Evolutionary conservation across 2,888 invertebrate genomes (phyloP), one percentile per base, ranked within the genome.

Genomic region (Xylocampa areola): DNA sequence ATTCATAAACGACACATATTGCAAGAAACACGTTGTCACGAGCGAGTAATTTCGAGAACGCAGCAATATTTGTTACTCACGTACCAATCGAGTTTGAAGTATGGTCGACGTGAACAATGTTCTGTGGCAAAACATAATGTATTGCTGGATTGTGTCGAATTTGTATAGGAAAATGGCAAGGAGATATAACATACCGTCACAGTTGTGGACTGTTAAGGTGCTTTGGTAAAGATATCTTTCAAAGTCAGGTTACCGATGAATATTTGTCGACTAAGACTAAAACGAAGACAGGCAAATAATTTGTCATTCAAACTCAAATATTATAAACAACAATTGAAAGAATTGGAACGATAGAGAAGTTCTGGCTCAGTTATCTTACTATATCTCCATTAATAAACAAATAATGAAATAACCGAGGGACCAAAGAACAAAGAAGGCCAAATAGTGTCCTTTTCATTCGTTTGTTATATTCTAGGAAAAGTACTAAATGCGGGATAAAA

Each of bases 1-100:
- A 37, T 52, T 29, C 32, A 52, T 44, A 49, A 66, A 67, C 57
- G 66, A 69, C 66, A 53, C 51, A 52, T 57, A 61, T 48, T 69
- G 81, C 80, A 79, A 81, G 78, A 78, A 77, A 79, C 73, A 73
- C 72, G 72, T 73, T 79, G 85, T 87, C 87, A 88, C 88, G 88
- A 86, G 71, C 77, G 70, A 70, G 78, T 80, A 76, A 85, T 87
- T 87, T 86, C 74, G 73, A 81, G 80, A 86, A 84, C 80, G 78
- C 76, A 57, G 49, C 54, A 60, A 72, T 68, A 70, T 77, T 72
- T 67, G 77, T 76, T 68, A 72, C 61, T 78, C 79, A 76, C 68
- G 76, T 73, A 57, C 29, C 47, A 36, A 62, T 59, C 68, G 68
- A 77, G 77, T 81, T 77, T 80, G 79, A 80, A 70, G 73, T 77